Conservation (phyloP, 1,140 invertebrate genomes). For the Lasioglossum baleicum region DNA sequence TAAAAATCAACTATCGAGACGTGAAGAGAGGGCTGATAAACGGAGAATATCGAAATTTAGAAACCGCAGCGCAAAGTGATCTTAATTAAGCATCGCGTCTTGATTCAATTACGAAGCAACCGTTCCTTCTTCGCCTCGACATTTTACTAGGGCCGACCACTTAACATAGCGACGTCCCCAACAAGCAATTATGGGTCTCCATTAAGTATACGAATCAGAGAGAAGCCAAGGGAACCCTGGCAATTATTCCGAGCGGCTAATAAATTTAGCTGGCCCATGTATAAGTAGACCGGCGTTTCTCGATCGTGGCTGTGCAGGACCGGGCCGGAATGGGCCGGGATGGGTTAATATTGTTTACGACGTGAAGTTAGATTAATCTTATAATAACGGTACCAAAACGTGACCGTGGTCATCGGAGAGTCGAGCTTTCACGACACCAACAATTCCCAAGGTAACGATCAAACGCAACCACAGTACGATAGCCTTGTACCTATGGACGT, state of each 20-base stretch:
- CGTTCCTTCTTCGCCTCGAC: not conserved
- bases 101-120: not conserved
- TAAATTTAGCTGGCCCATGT: constrained; percentile 38
- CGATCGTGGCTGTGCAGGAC: not conserved
- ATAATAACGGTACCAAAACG: constrained; percentile 58
- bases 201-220: constrained; percentile 27
- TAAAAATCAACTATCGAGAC: too few species aligned
- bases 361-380: constrained; percentile 61
- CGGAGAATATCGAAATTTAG: not conserved
- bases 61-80: not conserved
- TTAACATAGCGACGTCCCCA: constrained; percentile 11
- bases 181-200: constrained; percentile 18
- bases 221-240: not conserved
- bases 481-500: not conserved
- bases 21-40: not conserved
- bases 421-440: constrained; percentile 29
- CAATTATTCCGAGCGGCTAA: constrained; percentile 51
- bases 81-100: constrained; percentile 5
- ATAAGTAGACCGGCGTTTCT: not conserved
- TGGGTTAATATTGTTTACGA: constrained; percentile 60
- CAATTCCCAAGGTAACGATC: constrained; percentile 54
- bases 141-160: not conserved
- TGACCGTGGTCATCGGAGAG: constrained; percentile 31
- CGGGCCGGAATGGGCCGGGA: not conserved
- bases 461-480: not conserved